These are phyloP conservation scores for Sycon ciliatum DNA, from an alignment of 37 sponge, comb jelly and placozoan species.

Conservation along the genomic window DNA sequence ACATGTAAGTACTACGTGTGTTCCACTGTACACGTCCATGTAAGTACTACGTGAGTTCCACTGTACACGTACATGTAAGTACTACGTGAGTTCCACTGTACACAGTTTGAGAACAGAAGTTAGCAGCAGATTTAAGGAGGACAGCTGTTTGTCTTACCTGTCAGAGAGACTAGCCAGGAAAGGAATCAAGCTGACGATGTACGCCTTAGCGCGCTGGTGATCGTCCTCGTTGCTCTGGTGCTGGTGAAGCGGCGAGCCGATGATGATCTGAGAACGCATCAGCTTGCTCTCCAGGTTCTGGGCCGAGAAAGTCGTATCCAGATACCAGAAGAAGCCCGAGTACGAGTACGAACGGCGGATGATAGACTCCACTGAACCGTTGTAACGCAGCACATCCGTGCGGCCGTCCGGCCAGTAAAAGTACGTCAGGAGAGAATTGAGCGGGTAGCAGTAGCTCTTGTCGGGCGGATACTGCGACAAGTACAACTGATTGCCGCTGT, in stretches of 20 bases:
- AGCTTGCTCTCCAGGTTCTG: background rate
- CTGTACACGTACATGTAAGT: too few relatives aligned
- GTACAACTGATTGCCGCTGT: too few relatives aligned
- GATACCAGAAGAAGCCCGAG: slow-evolving; percentile 27
- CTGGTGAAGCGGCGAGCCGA: slow-evolving; percentile 42
- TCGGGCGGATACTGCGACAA: too few relatives aligned
- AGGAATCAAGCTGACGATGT: background rate
- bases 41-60: too few relatives aligned
- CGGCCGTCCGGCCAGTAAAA: too few relatives aligned
- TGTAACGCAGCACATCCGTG: too few relatives aligned
- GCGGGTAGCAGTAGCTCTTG: too few relatives aligned
- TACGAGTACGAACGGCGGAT: too few relatives aligned
- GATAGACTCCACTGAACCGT: too few relatives aligned
- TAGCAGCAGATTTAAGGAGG: background rate
- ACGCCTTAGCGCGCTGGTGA: background rate
- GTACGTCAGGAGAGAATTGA: slow-evolving; percentile 52
- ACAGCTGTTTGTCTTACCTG: background rate
- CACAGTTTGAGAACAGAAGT: background rate
- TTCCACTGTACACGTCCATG: too few relatives aligned
- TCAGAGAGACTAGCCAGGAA: background rate
- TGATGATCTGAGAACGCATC: slow-evolving; percentile 41
- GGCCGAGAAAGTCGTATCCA: slow-evolving; percentile 17
- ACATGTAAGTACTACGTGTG: too few relatives aligned
- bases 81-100: too few relatives aligned
- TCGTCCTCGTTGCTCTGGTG: background rate